Conservation (phyloP, 2,888 invertebrate genomes). For the Andrena bicolor region DNA sequence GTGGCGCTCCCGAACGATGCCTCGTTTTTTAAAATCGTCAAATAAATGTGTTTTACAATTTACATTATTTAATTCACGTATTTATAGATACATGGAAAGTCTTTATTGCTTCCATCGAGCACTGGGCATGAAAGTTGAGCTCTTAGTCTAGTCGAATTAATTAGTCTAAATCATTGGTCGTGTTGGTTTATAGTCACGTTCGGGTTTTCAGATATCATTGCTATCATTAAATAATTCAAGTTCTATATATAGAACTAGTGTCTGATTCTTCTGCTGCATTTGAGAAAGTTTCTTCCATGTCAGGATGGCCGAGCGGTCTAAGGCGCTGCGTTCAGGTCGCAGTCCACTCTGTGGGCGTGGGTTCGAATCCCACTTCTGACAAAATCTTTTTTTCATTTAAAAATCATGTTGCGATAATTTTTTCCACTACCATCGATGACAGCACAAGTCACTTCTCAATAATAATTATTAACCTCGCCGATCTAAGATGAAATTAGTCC, state of each 20-base stretch:
- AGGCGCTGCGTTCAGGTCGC: slow-evolving; percentile 93
- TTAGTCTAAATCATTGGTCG: too few relatives aligned
- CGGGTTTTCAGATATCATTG: background rate
- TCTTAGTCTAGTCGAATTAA: too few relatives aligned
- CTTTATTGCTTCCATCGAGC: too few relatives aligned
- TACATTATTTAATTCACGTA: too few relatives aligned
- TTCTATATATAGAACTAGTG: background rate
- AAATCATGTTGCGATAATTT: background rate
- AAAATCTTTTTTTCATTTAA: slow-evolving; percentile 76
- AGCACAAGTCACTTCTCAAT: background rate
- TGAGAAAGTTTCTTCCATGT: slow-evolving; percentile 81
- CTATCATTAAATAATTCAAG: background rate
- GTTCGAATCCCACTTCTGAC: slow-evolving; percentile 94
- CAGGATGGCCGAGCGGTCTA: slow-evolving; percentile 96
- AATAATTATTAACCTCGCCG: background rate
- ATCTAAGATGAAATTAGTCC: background rate
- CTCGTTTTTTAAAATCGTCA: background rate
- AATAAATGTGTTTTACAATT: too few relatives aligned
- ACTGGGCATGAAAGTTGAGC: too few relatives aligned
- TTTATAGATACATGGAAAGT: too few relatives aligned
- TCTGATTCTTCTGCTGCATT: background rate
- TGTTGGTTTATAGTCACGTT: background rate
- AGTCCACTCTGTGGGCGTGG: slow-evolving; percentile 94
- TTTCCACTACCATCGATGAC: too few relatives aligned
- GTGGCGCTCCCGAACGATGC: slow-evolving; percentile 1